phyloP scores from a whole-genome alignment of 2,113 vertebrate species.

The Pseudorasbora parva region DNA sequence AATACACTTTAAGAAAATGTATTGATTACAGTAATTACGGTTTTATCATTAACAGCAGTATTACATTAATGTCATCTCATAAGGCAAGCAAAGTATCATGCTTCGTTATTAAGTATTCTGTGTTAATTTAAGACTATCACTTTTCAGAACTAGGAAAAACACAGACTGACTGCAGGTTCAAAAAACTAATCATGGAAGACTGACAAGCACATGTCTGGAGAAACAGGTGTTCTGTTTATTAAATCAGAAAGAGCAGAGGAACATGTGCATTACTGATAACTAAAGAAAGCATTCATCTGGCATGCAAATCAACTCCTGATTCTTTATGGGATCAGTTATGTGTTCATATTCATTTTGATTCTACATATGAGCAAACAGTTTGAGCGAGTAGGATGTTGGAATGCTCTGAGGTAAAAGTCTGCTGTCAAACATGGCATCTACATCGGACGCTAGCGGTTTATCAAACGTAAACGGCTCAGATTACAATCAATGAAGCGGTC shows the following conservation, averaged over 20 bases:
- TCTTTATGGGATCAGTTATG: background rate
- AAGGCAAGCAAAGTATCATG: background rate
- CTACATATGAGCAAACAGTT: background rate
- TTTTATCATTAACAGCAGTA: no score
- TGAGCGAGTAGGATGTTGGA: background rate
- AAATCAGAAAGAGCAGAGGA: background rate
- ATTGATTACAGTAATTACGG: no score
- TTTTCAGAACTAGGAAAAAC: background rate
- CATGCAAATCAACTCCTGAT: background rate
- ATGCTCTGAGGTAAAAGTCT: background rate
- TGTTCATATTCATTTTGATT: background rate
- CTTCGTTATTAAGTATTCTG: background rate
- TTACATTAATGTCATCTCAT: no score
- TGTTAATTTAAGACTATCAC: background rate
- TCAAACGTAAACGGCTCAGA: background rate
- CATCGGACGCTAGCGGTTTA: background rate
- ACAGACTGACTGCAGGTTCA: background rate
- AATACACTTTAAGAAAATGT: background rate
- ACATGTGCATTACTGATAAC: background rate
- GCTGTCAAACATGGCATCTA: background rate
- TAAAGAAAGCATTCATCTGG: background rate
- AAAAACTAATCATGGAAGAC: background rate
- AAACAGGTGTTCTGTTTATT: background rate
- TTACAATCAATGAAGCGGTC: background rate
- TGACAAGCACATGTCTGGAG: background rate